Evolutionary conservation across 2,113 vertebrate species (phyloP), one percentile per base, ranked within the genome.

Genomic region (Chunga burmeisteri): DNA sequence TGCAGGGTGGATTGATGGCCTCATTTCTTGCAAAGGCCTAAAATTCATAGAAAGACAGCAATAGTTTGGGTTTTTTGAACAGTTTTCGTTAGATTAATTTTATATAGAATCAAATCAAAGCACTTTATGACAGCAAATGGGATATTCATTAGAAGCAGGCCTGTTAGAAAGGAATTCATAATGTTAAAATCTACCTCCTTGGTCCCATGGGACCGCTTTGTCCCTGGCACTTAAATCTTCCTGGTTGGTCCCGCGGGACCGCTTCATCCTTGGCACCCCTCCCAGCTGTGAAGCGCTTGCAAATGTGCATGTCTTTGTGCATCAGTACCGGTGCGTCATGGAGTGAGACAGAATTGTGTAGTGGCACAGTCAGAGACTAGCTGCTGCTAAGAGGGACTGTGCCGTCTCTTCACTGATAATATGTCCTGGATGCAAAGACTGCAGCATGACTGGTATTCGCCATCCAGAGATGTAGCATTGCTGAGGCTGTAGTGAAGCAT

Each of bases 261-360:
- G 4, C 38, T 90, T 42, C 22, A 15, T 77, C 44, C 66, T 47
- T 32, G 71, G 22, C 40, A 32, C 10, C 36, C 25, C 19, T 70
- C 36, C 12, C 68, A 87, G 50, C 55, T 78, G 58, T 59, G 70
- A 55, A 46, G 52, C n/a, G 38, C 32, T 26, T 50, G 26, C 32
- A 21, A 16, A 42, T 53, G n/a, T 46, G 25, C 38, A 10, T 81
- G 84, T 91, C 81, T 88, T 52, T 5, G 3, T 63, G 73, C 2
- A 0, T 71, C 68, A 50, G 65, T 66, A 34, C 34, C 4, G 4
- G 9, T 21, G 20, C 42, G 11, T 68, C 8, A 0, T 9, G 63
- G 78, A 58, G 55, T 14, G 55, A 74, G 47, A n/a, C 30, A 29
- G n/a, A 42, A 11, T 7, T 42, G 23, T 4, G 1, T 10, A 27